Conservation (phyloP, 2,113 vertebrate species). For the Smithornis capensis region DNA sequence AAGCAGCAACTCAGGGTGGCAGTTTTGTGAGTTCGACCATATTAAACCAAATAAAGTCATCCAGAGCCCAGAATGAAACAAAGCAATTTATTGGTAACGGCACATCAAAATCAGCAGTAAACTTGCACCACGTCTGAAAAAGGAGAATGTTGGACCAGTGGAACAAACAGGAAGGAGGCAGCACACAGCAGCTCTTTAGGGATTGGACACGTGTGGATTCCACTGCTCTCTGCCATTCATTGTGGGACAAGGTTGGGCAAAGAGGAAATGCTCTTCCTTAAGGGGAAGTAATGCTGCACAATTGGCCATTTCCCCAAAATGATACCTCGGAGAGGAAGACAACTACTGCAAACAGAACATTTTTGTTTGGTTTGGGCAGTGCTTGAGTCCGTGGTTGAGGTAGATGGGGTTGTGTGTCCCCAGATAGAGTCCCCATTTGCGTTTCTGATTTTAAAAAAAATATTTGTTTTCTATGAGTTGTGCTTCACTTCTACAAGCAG, state of each 20-base stretch:
- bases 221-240: neutral
- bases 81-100: slow-evolving; percentile 64
- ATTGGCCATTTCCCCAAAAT: neutral
- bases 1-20: neutral
- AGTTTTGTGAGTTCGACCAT: neutral
- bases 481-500: neutral
- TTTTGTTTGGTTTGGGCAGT: neutral
- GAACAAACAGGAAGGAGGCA: neutral
- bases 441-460: neutral
- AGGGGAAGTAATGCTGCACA: neutral
- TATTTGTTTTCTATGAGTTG: neutral
- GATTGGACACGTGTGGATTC: neutral
- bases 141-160: neutral
- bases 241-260: neutral
- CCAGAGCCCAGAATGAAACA: neutral
- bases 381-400: slow-evolving; percentile 21
- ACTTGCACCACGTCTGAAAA: neutral
- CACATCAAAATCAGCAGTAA: neutral
- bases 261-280: neutral
- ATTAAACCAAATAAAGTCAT: neutral
- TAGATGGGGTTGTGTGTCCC: slow-evolving; percentile 53
- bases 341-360: neutral
- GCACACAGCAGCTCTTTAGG: neutral
- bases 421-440: slow-evolving; percentile 49
- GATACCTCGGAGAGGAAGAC: neutral